Evolutionary conservation across 1,140 invertebrate genomes (phyloP), one percentile per base, ranked within the genome.

Genomic region (Zaprionus ghesquierei): DNA sequence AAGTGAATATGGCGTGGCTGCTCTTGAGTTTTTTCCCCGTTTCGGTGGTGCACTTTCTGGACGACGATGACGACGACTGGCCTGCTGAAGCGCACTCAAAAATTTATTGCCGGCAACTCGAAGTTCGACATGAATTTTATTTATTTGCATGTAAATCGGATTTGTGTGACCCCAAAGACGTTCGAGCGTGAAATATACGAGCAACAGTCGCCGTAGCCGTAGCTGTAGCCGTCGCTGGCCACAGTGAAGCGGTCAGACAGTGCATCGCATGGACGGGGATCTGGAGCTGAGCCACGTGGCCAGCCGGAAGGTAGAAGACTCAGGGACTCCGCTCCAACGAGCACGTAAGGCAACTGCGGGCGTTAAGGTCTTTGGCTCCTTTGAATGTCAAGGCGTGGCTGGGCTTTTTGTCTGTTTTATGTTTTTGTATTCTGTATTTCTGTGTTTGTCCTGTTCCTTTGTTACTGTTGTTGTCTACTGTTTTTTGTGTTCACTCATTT

Each of bases 81-180:
- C 53, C 59, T 65, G 72, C 69, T 85, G 81, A 86, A 87, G 79
- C 82, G 80, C 81, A 89, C 86, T 85, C 81, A 89, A 81, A 89
- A 89, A 89, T 89, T 85, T 89, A 89, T 89, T 89, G 85, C 81
- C 78, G 80, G 80, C 85, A 89, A 77, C 81, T 85, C 79, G 78
- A 81, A 79, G 81, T 89, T 89, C 85, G 85, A 89, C 86, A 89
- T 89, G 81, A 89, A 89, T 89, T 89, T 89, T 89, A 89, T 89
- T 89, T 89, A 89, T 89, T 89, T 85, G 78, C 86, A 89, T 89
- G 81, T 89, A 89, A 86, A 89, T 89, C 86, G 80, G 85, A 89
- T 89, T 89, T 89, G 86, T 81, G 86, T 89, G 82, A 87, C 82
- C 82, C 82, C 82, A 87, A 87, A 87, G 82, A 87, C 79, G 62